Evolutionary conservation across 2,113 vertebrate genomes (phyloP), one percentile per base, ranked within the genome.

Genomic region (Callipepla californica): DNA sequence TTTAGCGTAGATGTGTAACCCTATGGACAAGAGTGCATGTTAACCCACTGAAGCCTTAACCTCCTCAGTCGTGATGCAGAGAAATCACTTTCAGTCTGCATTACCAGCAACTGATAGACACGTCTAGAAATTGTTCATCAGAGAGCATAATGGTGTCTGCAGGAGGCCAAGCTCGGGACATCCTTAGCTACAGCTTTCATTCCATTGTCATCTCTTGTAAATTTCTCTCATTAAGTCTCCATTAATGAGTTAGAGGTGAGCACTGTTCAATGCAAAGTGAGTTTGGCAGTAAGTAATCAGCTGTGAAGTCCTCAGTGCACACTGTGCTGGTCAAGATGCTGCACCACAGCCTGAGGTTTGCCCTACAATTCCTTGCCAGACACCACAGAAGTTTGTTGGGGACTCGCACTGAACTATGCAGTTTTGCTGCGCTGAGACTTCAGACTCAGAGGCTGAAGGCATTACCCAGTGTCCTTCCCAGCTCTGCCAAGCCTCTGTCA

Each of bases 251-350:
- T 13, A 10, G 20, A 51, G 53, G 6, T n/a, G 45, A 23, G 59
- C 53, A 25, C 44, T 34, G 19, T 2, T 13, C 2, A 25, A 20
- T 0, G 42, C 4, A 36, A n/a, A 2, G 36, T 34, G 23, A n/a
- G 51, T 0, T 7, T 23, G 45, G 55, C 4, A 20, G 3, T 11
- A 48, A 61, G 59, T 2, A 15, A 36, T 58, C 5, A 30, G 18
- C 47, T 3, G 47, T 8, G 13, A n/a, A 58, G 40, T 22, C 51
- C 57, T 17, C 50, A 6, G 51, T 17, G 12, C 13, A 14, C 10
- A 2, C 10, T 15, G 8, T 30, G 12, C 1, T 2, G 40, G 9
- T 7, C 3, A 51, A 57, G 63, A 14, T 50, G 21, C 48, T 23
- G 48, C 32, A 58, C 18, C 11, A 2, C 50, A 15, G 28, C 5